Evolutionary conservation across 2,113 vertebrate species (phyloP).

Genomic region (Apodemus speciosus): DNA sequence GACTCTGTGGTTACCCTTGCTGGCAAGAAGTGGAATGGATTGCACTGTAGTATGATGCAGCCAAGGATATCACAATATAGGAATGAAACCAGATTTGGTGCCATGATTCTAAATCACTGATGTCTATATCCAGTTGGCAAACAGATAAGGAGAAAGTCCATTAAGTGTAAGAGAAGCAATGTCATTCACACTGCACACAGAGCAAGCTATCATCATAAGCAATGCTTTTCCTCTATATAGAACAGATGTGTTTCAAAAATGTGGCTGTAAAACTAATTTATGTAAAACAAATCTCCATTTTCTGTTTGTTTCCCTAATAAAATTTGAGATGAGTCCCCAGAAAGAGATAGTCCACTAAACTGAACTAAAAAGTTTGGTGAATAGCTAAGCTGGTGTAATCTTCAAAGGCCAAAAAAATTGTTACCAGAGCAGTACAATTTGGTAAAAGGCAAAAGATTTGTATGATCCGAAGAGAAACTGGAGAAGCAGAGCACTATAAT

Average conservation of each 20-base stretch:
- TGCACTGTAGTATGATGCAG: neutral
- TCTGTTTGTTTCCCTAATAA: conserved; percentile 49
- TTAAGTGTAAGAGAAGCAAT: conserved; percentile 57
- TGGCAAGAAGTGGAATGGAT: conserved; percentile 38
- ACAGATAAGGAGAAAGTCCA: conserved; percentile 46
- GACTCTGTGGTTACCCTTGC: conserved; percentile 31
- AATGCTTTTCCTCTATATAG: conserved; percentile 17
- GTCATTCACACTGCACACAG: conserved; percentile 36
- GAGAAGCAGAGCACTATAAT: neutral
- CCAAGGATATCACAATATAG: conserved; percentile 60
- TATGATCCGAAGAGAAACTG: neutral
- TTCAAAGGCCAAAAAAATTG: neutral
- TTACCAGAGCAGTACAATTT: neutral
- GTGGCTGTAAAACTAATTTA: conserved; percentile 56
- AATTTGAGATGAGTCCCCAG: conserved; percentile 32
- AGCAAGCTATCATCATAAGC: conserved; percentile 18
- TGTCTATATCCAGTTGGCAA: conserved; percentile 40
- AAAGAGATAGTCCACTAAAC: conserved; percentile 36
- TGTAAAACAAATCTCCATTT: conserved; percentile 59
- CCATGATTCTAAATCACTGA: conserved; percentile 46
- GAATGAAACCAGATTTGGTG: conserved; percentile 54
- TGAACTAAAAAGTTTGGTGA: conserved; percentile 41
- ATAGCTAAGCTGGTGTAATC: neutral
- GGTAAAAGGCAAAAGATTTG: neutral
- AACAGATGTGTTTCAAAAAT: conserved; percentile 64